Evolutionary conservation across 23 tunicate genomes (phyloP), one percentile per base, ranked within the genome.

Genomic region (Styela plicata): DNA sequence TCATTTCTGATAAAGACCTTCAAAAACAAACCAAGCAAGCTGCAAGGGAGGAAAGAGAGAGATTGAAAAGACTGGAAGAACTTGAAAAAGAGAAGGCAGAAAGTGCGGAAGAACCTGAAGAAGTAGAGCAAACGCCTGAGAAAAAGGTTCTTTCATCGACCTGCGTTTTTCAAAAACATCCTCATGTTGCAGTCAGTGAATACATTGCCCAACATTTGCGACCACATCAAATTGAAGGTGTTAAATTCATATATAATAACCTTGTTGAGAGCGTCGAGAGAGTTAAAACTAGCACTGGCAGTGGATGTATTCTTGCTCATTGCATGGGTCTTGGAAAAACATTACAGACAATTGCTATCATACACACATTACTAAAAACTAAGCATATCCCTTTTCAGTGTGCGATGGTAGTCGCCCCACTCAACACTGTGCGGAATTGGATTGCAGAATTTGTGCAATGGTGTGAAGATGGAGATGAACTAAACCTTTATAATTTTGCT

Each of bases 241-340:
- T 95, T 23, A 83, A 86, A 66, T 95, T 95, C 74, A 87, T 95
- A 17, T 95, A 92, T 92, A 91, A 95, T 63, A 86, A 84, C 33
- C 68, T 90, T 3, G 69, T 95, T 33, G 96, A 90, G 74, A 68
- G 74, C 24, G 75, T 83, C 24, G 83, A 44, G n/a, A 63, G 35
- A 30, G 83, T 70, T 2, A 34, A 64, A 2, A 74, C 64, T 18
- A 34, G 52, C 36, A 21, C 32, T 1, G 86, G 87, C 5, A 83
- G 86, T 3, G 97, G 91, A 22, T 91, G 91, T 29, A 91, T 86
- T 21, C 96, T 95, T 23, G 99, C 99, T 13, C 99, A 95, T 61
- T 95, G 99, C 74, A 95, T 95, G 99, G 99, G 99, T 5, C 82
- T 95, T 24, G 99, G 99, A 30, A 95, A 95, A 83, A 95, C 99